These are phyloP conservation scores for Pseudomyrmex sp. DNA, from an alignment of 1,140 invertebrate species.

Conservation along the genomic window DNA sequence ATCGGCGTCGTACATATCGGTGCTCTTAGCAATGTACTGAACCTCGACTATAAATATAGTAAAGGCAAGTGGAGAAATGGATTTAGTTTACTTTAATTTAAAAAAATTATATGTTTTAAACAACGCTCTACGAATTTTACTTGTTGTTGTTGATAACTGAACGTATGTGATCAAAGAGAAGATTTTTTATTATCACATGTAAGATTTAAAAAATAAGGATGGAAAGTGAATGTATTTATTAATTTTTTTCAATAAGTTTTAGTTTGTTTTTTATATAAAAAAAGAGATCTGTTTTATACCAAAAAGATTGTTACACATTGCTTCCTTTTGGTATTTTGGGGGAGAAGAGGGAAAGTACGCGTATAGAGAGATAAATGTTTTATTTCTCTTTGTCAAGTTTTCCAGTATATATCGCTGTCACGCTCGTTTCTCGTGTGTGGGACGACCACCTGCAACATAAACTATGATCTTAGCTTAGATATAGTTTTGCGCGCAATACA, in stretches of 20 bases:
- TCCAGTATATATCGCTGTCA: not conserved
- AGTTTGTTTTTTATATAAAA: not conserved
- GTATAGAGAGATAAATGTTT: not conserved
- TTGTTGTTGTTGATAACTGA: too few relatives aligned
- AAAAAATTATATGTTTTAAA: not conserved
- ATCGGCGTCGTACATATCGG: constrained; percentile 42
- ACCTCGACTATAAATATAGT: not conserved
- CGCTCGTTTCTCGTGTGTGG: not conserved
- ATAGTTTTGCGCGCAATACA: too few relatives aligned
- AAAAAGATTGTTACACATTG: constrained; percentile 1
- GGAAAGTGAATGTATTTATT: not conserved
- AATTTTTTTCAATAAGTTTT: not conserved
- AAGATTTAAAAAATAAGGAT: too few relatives aligned
- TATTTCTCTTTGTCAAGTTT: not conserved
- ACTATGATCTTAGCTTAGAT: not conserved
- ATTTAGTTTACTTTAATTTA: not conserved
- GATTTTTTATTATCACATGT: too few relatives aligned
- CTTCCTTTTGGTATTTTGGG: not conserved
- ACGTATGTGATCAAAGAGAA: too few relatives aligned
- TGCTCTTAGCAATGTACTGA: constrained; percentile 20
- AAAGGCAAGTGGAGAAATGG: not conserved
- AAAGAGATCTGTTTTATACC: not conserved
- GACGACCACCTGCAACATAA: not conserved
- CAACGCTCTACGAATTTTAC: too few relatives aligned
- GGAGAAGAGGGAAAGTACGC: too few relatives aligned